Evolutionary conservation across 2,113 vertebrate genomes (phyloP).

Genomic region (Dinomys branickii): DNA sequence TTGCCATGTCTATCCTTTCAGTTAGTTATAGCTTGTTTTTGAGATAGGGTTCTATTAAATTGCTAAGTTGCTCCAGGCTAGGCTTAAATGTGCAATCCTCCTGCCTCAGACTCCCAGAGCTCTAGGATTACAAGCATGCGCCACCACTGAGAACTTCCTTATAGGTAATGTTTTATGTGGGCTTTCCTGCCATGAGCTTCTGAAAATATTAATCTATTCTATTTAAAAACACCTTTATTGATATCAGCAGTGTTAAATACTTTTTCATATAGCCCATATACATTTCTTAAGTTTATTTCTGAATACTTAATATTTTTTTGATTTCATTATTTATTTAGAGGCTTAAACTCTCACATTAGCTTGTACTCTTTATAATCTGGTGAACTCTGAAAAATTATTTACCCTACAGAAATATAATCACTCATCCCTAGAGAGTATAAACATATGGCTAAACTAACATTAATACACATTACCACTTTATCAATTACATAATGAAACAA

Average conservation of each 20-base stretch:
- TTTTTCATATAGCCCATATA: neutral
- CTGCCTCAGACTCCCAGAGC: neutral
- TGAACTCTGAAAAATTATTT: neutral
- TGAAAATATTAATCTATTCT: constrained; percentile 11
- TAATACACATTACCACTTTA: neutral
- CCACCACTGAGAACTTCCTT: neutral
- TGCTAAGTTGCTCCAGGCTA: neutral
- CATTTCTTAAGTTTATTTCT: constrained; percentile 40
- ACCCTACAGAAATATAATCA: neutral
- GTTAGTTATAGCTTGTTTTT: neutral
- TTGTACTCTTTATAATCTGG: neutral
- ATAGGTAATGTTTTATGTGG: neutral
- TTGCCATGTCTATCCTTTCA: neutral
- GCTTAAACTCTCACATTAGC: neutral
- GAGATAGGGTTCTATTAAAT: neutral
- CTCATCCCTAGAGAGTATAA: neutral
- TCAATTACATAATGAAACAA: neutral
- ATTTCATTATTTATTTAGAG: neutral
- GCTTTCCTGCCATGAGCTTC: neutral
- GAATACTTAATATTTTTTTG: neutral
- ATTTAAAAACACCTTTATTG: neutral
- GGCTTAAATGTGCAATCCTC: neutral
- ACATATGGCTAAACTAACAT: neutral
- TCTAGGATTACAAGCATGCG: neutral
- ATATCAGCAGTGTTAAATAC: neutral